phyloP scores from a whole-genome alignment of 53 echinoderm and acorn worm species.

The Pentamera pediparva region DNA sequence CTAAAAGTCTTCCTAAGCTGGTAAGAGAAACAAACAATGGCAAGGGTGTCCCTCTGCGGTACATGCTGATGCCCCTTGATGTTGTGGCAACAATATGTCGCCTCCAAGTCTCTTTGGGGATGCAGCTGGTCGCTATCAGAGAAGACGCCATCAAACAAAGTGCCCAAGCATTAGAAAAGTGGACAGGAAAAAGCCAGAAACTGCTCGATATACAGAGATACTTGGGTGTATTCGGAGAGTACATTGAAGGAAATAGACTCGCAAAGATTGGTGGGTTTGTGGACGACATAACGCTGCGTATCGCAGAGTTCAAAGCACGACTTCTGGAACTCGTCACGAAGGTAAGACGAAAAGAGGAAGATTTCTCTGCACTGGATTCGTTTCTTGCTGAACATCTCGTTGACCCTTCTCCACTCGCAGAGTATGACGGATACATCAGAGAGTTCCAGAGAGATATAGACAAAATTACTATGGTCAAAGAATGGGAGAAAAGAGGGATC shows the following conservation, averaged over 20 bases:
- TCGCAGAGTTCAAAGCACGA: neutral
- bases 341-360: neutral
- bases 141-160: neutral
- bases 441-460: slow-evolving; percentile 20
- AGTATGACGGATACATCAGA: no score
- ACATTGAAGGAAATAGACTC: neutral
- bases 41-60: no score
- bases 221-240: neutral
- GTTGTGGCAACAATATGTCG: neutral
- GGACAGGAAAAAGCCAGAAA: neutral
- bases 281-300: neutral
- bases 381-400: neutral
- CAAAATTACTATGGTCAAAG: neutral
- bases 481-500: slow-evolving; percentile 20
- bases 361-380: neutral
- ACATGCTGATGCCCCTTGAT: slow-evolving; percentile 8
- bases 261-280: neutral
- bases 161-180: no score
- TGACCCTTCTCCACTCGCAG: neutral
- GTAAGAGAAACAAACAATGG: slow-evolving; percentile 16
- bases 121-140: neutral
- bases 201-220: neutral
- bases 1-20: slow-evolving; percentile 7
- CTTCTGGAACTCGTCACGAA: no score
- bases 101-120: neutral